Base-by-base conservation (phyloP, 2,888 invertebrate species). In the Drosophila nr. fundita region DNA sequence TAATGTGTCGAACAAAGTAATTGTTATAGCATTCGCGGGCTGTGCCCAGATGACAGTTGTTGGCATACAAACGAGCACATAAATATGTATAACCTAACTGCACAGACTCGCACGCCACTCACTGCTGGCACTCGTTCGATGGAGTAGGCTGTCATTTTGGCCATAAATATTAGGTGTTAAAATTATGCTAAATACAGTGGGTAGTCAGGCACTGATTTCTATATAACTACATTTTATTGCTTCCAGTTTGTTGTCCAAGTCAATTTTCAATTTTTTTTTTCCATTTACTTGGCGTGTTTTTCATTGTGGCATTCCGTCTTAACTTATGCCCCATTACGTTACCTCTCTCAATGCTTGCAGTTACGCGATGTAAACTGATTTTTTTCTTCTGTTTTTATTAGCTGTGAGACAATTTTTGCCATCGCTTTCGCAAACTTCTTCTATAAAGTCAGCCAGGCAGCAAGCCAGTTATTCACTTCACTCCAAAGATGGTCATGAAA, bases 161-260 rank as follows among this genome's bases (percentile, higher is more conserved):
- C 70, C 72, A 70, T 73, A 85, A 82, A 78, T 85, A 82, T 78
- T 67, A 79, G 72, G 82, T 75, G 79, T 85, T 82, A 78, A 73
- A 82, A 85, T 74, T 82, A 85, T 82, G 82, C 85, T 79, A 61
- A 74, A 74, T 71, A 79, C 72, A 65, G 85, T 82, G 83, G 80
- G 82, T 74, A 81, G 82, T 55, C 72, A 58, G 61, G 60, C 73
- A 60, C 59, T 68, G 69, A 75, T 67, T 73, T 55, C 64, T 59
- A 55, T 61, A 73, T 60, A 70, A 77, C 67, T 32, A 81, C 72
- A 82, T 81, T 73, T 62, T 42, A 65, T 54, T 76, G 64, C 81
- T 76, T 62, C 60, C 55, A 70, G 82, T 66, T 66, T 68, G 59
- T 57, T 69, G 75, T 58, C 63, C 29, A 79, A 64, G 59, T 49